A percentile compares a stretch with the other conserved stretches of the same genome.
Evolutionary conservation across 2,888 invertebrate genomes (phyloP).

Genomic region (Nasonovia ribisnigri): DNA sequence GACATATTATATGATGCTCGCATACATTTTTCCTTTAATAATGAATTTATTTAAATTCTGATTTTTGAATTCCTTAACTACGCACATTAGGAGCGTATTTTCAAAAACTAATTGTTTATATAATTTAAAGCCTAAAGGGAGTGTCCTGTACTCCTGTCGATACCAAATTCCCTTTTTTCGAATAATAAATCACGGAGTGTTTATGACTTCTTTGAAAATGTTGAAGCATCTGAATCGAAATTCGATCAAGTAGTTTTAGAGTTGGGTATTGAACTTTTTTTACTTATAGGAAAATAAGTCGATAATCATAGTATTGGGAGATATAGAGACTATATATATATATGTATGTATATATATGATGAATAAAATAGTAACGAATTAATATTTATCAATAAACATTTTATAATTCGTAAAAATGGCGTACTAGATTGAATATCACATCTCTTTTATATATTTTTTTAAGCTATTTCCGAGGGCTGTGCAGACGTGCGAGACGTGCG

Average conservation of each 20-base stretch:
- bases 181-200: not conserved
- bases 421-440: too few relatives aligned
- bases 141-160: not conserved
- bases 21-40: not conserved
- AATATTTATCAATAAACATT: too few relatives aligned
- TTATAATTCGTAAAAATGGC: too few relatives aligned
- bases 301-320: too few relatives aligned
- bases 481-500: too few relatives aligned
- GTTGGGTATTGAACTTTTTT: not conserved
- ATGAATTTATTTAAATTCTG: not conserved
- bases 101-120: not conserved
- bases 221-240: not conserved
- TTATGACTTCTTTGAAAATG: not conserved
- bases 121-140: not conserved
- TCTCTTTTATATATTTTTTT: too few relatives aligned
- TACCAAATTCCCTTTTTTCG: not conserved
- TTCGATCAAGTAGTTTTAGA: not conserved
- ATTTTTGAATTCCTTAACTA: not conserved
- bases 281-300: too few relatives aligned
- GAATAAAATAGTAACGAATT: too few relatives aligned
- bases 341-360: too few relatives aligned
- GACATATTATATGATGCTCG: not conserved
- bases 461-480: too few relatives aligned
- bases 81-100: not conserved
- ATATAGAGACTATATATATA: too few relatives aligned